Evolutionary conservation across 1,140 invertebrate genomes (phyloP), one percentile per base, ranked within the genome.

Genomic region (Parasteatoda tepidariorum): DNA sequence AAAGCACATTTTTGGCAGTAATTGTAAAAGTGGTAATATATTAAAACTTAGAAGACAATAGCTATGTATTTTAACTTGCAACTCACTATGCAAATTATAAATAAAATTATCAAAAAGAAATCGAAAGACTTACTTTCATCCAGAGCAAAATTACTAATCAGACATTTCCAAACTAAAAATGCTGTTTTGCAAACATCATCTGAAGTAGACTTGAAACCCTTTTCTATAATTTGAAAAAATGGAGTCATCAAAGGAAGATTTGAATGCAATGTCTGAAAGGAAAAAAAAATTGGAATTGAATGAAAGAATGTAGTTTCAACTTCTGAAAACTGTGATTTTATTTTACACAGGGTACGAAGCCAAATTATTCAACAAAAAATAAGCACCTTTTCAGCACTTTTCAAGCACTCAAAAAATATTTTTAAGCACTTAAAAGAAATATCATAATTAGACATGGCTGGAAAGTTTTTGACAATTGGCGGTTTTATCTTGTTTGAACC

Each of bases 151-250:
- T 66, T 82, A 48, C 41, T 71, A 11, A 82, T 82, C 2, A 82
- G 67, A 24, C 24, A 18, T 31, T 82, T 82, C 78, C 78, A 82
- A 15, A 22, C 26, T n/a, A 71, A 2, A 82, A 82, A 82, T 22
- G 78, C 11, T 26, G 55, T 15, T 70, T 57, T 82, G 33, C 66
- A 70, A 5, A 82, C 55, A 33, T 82, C 67, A 41, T 82, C 78
- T 68, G 31, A n/a, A 18, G 30, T 13, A 5, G 66, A 59, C 62
- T 82, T 82, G 38, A 82, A 82, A 3, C 66, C 78, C 48, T 62
- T 70, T 30, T 82, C 78, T 30, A 82, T 61, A 0, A 82, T 15
- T 71, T 70, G 66, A 22, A 82, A 82, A 26, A 82, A 82, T 18
- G 66, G 55, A 3, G 67, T 82, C 9, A 82, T 33, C 2, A 24